phyloP scores from a whole-genome alignment of 2,888 invertebrate species.

The Deilephila elpenor region DNA sequence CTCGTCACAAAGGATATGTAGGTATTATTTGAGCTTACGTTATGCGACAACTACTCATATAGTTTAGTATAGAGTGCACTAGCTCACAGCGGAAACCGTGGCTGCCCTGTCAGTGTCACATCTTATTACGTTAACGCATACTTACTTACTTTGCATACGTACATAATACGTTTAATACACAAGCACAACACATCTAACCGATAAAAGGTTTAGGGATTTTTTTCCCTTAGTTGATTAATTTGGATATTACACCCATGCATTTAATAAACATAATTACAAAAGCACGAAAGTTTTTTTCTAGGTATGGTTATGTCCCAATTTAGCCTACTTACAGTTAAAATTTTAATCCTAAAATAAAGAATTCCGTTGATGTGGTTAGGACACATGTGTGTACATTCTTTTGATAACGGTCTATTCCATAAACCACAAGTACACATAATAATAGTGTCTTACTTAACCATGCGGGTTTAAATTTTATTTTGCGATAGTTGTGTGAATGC shows the following conservation, averaged over 20 bases:
- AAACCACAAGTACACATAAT: background rate
- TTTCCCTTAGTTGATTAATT: too few species aligned
- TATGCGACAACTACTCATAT: conserved; percentile 10
- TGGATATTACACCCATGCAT: too few species aligned
- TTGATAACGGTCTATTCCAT: conserved; percentile 4
- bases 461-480: background rate
- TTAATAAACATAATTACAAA: too few species aligned
- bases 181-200: too few species aligned
- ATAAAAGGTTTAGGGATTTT: too few species aligned
- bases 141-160: background rate
- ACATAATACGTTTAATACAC: too few species aligned
- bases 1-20: conserved; percentile 23
- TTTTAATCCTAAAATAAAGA: conserved; percentile 15
- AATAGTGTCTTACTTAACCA: background rate
- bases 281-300: background rate
- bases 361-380: background rate
- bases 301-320: background rate
- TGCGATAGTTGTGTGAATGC: background rate
- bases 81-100: conserved; percentile 21
- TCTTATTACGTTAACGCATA: background rate
- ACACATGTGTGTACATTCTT: conserved; percentile 8
- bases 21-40: conserved; percentile 20
- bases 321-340: background rate
- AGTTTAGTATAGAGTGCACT: background rate
- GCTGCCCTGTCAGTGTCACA: conserved; percentile 17